Evolutionary conservation across 2,888 invertebrate species (phyloP).

Genomic region (Perizoma flavofasciatum): DNA sequence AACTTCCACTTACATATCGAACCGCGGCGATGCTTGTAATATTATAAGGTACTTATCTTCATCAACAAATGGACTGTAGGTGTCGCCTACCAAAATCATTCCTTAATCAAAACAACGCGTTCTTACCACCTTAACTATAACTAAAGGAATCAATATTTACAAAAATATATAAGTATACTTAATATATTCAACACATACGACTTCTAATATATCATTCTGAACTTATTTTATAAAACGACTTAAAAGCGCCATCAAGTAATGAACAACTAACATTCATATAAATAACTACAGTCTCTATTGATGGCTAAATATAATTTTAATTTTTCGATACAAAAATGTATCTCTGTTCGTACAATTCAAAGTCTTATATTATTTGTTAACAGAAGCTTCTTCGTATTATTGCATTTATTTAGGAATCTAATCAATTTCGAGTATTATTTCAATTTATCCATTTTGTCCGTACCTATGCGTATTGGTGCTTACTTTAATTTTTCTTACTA

Average conservation of each 20-base stretch:
- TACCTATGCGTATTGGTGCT: conserved; percentile 50
- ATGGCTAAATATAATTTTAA: conserved; percentile 60
- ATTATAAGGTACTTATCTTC: conserved; percentile 40
- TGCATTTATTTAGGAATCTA: conserved; percentile 55
- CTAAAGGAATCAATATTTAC: conserved; percentile 57
- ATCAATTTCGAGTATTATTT: conserved; percentile 35
- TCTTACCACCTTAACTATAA: conserved; percentile 46
- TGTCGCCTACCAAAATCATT: conserved; percentile 41
- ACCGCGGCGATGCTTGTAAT: conserved; percentile 38
- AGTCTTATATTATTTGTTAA: conserved; percentile 44
- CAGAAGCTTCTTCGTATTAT: conserved; percentile 51
- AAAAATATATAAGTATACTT: conserved; percentile 49
- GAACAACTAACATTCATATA: conserved; percentile 78
- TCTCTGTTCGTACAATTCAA: conserved; percentile 37
- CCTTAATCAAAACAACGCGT: conserved; percentile 39
- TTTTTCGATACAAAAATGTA: conserved; percentile 50
- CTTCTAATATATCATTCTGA: conserved; percentile 45
- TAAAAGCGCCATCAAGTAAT: conserved; percentile 65
- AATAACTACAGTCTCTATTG: conserved; percentile 74
- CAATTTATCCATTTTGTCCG: conserved; percentile 19
- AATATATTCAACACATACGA: conserved; percentile 41
- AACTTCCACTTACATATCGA: conserved; percentile 45
- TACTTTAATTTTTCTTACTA: conserved; percentile 45
- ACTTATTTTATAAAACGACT: conserved; percentile 55
- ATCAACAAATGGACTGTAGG: conserved; percentile 48